phyloP scores from a whole-genome alignment of 2,797 vertebrate species.

The Meriones psammophilus region DNA sequence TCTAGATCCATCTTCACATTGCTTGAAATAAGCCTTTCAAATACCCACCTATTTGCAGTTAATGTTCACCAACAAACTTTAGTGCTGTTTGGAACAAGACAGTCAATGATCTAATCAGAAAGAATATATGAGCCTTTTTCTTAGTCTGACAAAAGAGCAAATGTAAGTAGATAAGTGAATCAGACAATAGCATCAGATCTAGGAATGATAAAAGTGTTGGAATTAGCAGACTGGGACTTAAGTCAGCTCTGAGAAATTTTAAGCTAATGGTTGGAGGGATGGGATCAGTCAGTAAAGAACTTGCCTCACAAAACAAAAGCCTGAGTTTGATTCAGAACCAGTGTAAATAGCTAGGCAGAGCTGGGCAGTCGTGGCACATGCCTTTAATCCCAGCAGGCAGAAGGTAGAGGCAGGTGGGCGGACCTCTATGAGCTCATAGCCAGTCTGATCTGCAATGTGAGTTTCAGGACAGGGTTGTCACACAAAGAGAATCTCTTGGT shows the following conservation, averaged over 20 bases:
- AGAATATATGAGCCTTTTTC: not conserved
- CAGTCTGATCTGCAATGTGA: not conserved
- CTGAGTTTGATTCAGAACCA: not conserved
- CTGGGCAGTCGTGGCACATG: no score
- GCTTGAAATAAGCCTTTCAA: not conserved
- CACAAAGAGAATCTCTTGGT: not conserved
- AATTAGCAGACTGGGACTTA: constrained; percentile 4
- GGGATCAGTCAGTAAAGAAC: not conserved
- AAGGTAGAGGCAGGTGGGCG: not conserved
- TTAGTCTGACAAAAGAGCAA: not conserved
- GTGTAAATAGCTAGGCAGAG: not conserved
- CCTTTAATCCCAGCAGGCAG: not conserved
- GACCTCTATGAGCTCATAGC: not conserved
- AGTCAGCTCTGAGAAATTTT: not conserved
- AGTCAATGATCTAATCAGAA: not conserved
- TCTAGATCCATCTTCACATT: not conserved
- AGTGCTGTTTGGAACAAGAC: not conserved
- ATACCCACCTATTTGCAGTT: not conserved
- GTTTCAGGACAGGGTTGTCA: not conserved
- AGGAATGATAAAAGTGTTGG: not conserved
- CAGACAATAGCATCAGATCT: not conserved
- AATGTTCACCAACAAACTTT: not conserved
- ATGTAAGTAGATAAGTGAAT: not conserved
- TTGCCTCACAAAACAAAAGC: not conserved
- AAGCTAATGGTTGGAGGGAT: not conserved